Conservation (phyloP, 2,888 invertebrate genomes). For the Drosophila parthenogenetica region DNA sequence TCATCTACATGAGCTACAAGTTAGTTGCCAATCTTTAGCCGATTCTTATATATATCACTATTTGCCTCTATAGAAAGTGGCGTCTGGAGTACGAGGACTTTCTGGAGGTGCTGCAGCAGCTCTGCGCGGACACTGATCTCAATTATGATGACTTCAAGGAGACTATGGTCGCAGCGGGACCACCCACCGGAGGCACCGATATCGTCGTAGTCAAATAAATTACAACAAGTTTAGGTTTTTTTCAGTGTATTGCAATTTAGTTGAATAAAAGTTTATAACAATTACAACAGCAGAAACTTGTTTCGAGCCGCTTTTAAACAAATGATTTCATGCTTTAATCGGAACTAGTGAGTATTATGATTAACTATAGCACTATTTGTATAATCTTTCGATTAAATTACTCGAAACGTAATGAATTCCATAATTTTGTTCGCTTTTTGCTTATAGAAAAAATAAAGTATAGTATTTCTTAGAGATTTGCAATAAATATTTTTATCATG, state of each 20-base stretch:
- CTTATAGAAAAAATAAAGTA: not conserved
- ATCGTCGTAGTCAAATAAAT: constrained; percentile 53
- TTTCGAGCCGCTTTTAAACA: no score
- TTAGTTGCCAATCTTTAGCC: constrained; percentile 23
- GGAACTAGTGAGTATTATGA: constrained; percentile 42
- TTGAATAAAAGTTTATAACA: constrained; percentile 19
- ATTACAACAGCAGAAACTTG: constrained; percentile 8
- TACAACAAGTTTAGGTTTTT: not conserved
- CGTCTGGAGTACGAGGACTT: constrained; percentile 77
- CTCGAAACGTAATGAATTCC: constrained; percentile 6
- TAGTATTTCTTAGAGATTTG: constrained; percentile 1
- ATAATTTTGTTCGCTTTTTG: not conserved
- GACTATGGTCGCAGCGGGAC: constrained; percentile 49
- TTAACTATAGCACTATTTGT: not conserved
- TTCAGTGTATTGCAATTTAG: not conserved
- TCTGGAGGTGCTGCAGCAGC: constrained; percentile 58
- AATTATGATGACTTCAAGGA: constrained; percentile 61
- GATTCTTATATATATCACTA: not conserved
- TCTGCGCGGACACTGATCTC: constrained; percentile 46
- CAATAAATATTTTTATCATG: constrained; percentile 9
- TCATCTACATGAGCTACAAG: constrained; percentile 79
- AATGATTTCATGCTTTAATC: not conserved
- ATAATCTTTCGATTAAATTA: not conserved
- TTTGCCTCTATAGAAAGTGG: constrained; percentile 71
- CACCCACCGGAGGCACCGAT: constrained; percentile 54